Evolutionary conservation across 1,140 invertebrate species (phyloP), one percentile per base, ranked within the genome.

Genomic region (Cyphomyrmex costatus): DNA sequence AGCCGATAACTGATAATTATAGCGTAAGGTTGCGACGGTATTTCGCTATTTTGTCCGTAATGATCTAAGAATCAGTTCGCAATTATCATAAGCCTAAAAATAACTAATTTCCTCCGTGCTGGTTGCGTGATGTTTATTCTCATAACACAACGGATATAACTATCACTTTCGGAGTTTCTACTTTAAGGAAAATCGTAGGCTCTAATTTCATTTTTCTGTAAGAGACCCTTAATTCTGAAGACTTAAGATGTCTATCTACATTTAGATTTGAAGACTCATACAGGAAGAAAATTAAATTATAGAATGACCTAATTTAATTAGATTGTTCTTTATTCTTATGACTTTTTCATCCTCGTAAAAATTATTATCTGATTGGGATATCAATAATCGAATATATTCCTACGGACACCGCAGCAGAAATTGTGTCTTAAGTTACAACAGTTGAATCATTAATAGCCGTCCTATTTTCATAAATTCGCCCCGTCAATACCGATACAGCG

Each of bases 1-100:
- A 33, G 14, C 19, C 68, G 24, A 73, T 82, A 65, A 7, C 53
- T 71, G 33, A 58, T 24, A 60, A 60, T 83, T 83, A 73, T 73
- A 53, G 27, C 70, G 36, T 83, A 83, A 83, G 19, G 21, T 46
- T 58, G 24, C 30, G 33, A 82, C 66, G 51, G 19, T 71, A 42
- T 58, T 30, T 71, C 79, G 24, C 8, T 46, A 73, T 60, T 73
- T 60, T 73, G 36, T 53, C 49, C 46, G 63, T 49, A 19, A 73
- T 71, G 21, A 42, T 82, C 51, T 30, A 19, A 58, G 66, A 71
- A 24, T 33, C 21, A 1, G 42, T 46, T 63, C 0, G 36, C 27
- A 46, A 46, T 46, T 46, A 56, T 53, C 27, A 12, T 27, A 82
- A 46, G 27, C 27, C 53, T 21, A 71, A 58, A 24, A 19, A 56